Evolutionary conservation across 2,113 vertebrate genomes (phyloP), one percentile per base, ranked within the genome.

Genomic region (Leptobrachium leishanense): DNA sequence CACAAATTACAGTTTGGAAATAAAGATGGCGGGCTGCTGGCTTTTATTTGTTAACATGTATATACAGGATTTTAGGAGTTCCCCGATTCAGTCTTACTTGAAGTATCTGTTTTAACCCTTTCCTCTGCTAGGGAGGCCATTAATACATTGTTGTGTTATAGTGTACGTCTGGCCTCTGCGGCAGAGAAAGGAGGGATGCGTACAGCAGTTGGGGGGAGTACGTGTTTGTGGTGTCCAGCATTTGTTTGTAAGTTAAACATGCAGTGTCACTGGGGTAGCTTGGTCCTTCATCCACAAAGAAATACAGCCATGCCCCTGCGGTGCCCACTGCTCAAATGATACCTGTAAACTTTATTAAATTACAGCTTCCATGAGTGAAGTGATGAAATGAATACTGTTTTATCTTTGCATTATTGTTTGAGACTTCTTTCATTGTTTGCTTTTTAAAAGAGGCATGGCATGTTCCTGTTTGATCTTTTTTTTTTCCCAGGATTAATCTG

Each of bases 161-260:
- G 11, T n/a, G 59, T 41, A 46, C 46, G 42, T 59, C 62, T 20
- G 31, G 44, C 59, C 46, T 66, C 57, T 43, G 13, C 20, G 20
- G 20, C 20, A 31, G 20, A 31, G 20, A 54, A 43, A 67, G 62
- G 70, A 40, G 43, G 15, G 54, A 67, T 8, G 75, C 71, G 50
- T 82, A 46, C 75, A 72, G 73, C 76, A 70, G 65, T 79, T 76
- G 71, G 74, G 81, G 63, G 75, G 70, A 67, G 64, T 77, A 82
- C 76, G 82, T 78, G 76, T 86, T 83, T 88, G 79, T 85, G 75
- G 82, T 86, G 83, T 87, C 82, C 74, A 72, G 78, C 77, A 74
- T 81, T 71, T 82, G 69, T 84, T 72, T 79, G 65, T 76, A 68
- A 76, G 39, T 76, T 76, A 67, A 76, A 69, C 41, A 53, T 74